Evolutionary conservation across 2,113 vertebrate genomes (phyloP).

Genomic region (Neofelis nebulosa): DNA sequence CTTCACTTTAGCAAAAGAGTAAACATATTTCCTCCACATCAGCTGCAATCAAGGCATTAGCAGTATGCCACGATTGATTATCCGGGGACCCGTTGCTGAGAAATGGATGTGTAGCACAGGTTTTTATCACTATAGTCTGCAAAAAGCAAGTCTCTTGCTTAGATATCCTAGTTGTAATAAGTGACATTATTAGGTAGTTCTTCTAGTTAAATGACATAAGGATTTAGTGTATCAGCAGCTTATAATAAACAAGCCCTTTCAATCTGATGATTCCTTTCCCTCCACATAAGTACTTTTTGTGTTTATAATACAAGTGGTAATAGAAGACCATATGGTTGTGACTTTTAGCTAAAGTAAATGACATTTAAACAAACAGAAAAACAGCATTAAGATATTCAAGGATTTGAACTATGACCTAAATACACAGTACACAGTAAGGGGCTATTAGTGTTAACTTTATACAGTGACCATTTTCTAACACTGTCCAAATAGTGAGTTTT

Average conservation of each 20-base stretch:
- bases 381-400: slow-evolving; percentile 75
- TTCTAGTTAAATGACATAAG: slow-evolving; percentile 85
- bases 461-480: slow-evolving; percentile 68
- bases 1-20: slow-evolving; percentile 80
- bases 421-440: slow-evolving; percentile 61
- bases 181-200: slow-evolving; percentile 86
- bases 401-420: slow-evolving; percentile 74
- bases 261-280: slow-evolving; percentile 78
- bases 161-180: slow-evolving; percentile 83
- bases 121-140: slow-evolving; percentile 84
- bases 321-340: slow-evolving; percentile 84
- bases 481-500: slow-evolving; percentile 51
- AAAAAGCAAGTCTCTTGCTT: slow-evolving; percentile 83
- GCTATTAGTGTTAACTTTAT: slow-evolving; percentile 51
- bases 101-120: slow-evolving; percentile 82
- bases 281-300: slow-evolving; percentile 75
- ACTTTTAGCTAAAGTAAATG: slow-evolving; percentile 86
- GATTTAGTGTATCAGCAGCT: slow-evolving; percentile 84
- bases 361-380: slow-evolving; percentile 84
- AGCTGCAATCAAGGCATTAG: slow-evolving; percentile 82
- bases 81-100: slow-evolving; percentile 84
- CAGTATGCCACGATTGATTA: slow-evolving; percentile 78
- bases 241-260: slow-evolving; percentile 83
- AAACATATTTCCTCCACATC: slow-evolving; percentile 83
- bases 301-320: slow-evolving; percentile 80